Evolutionary conservation across 2,888 invertebrate genomes (phyloP), one percentile per base, ranked within the genome.

Genomic region (Cinara cedri): DNA sequence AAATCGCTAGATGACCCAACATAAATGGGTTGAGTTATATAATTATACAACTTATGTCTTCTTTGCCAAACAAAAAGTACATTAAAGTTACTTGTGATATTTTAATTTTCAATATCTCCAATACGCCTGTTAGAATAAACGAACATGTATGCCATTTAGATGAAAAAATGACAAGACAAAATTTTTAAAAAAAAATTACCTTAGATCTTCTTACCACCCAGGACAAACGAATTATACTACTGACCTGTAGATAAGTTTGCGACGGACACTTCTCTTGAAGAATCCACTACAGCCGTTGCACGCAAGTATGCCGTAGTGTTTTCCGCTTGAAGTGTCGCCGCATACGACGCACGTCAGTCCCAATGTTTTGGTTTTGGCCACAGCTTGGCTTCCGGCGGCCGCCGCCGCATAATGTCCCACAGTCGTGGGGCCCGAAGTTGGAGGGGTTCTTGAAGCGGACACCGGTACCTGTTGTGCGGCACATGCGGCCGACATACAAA

Each of bases 241-340:
- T 84, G 84, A 97, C 98, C 98, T 93, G 89, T 98, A 98, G 83
- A 98, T 97, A 82, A 98, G 90, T 88, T 98, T 97, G 85, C 98
- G 89, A 76, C 98, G 89, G 54, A 98, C 98, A 83, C 96, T 96
- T 82, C 98, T 88, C 86, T 99, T 99, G 89, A 99, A 99, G 88
- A 99, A 99, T 0, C 99, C 99, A 81, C 96, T 97, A 88, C 99
- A 99, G 0, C 99, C 99, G 85, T 99, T 99, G 87, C 99, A 99
- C 0, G 98, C 98, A 82, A 98, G 89, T 84, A 98, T 98, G 0
- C 98, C 98, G 86, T 97, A 98, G 86, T 98, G 98, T 85, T 98
- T 98, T 1, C 98, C 98, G 1, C 96, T 96, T 83, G 96, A 96
- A 9, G 97, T 97, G 86, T 98, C 98, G 0, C 97, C 97, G 84